Evolutionary conservation across 2,797 vertebrate genomes (phyloP).

Genomic region (Sarcophilus harrisii): DNA sequence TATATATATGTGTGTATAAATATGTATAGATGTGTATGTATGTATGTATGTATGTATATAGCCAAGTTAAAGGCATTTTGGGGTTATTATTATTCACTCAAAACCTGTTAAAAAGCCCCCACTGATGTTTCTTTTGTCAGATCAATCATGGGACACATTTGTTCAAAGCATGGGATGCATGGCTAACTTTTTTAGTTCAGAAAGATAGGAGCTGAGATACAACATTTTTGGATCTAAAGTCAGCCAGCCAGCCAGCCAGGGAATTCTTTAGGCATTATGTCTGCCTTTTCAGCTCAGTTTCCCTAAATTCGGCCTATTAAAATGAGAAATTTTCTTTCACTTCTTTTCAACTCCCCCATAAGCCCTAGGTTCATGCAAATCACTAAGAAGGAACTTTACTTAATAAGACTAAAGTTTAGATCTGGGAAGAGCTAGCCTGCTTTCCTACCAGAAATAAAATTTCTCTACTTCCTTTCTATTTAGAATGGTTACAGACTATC

Average conservation of each 20-base stretch:
- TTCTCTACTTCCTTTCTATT: background rate
- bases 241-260: background rate
- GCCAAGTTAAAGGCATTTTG: too few relatives aligned
- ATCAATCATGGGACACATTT: background rate
- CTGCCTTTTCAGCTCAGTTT: background rate
- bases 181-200: background rate
- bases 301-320: background rate
- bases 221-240: background rate
- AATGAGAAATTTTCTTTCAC: background rate
- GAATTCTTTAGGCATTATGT: background rate
- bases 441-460: background rate
- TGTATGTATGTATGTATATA: too few relatives aligned
- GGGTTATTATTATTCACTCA: too few relatives aligned
- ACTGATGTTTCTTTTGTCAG: background rate
- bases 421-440: background rate
- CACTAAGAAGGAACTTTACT: background rate
- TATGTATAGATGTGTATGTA: too few relatives aligned
- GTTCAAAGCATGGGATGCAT: background rate
- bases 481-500: background rate
- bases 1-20: too few relatives aligned
- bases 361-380: background rate
- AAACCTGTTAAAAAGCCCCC: background rate
- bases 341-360: background rate
- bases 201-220: background rate
- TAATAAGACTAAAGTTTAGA: background rate